Percentiles rank a stretch among this genome's conserved stretches.
These are phyloP conservation scores for Bovichtus diacanthus DNA, from an alignment of 2,797 vertebrate species.

Conservation along the genomic window DNA sequence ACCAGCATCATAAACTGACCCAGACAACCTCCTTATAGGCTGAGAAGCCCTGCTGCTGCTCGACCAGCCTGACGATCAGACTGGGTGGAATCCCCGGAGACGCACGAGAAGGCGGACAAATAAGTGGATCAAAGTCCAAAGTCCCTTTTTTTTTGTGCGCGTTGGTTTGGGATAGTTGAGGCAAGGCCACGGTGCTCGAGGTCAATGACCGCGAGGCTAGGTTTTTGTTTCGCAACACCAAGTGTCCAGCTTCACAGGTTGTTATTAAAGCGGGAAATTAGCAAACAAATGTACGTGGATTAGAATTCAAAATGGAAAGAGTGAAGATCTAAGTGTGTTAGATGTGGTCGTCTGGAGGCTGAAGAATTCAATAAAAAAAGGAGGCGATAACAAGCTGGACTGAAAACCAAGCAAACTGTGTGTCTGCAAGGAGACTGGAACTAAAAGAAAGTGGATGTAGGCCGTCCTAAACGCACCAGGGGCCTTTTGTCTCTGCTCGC, in stretches of 20 bases:
- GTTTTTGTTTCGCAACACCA: too few relatives aligned
- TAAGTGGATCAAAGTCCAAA: slow-evolving; percentile 12
- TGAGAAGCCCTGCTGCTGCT: neutral
- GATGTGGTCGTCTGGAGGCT: neutral
- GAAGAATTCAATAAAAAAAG: neutral
- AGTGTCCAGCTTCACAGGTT: neutral
- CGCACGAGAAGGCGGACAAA: neutral
- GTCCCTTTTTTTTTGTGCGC: too few relatives aligned
- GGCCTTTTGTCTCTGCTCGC: slow-evolving; percentile 58
- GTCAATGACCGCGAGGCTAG: slow-evolving; percentile 13
- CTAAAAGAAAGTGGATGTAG: neutral
- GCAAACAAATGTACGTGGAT: neutral
- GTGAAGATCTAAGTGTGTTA: too few relatives aligned
- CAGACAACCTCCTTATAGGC: slow-evolving; percentile 2
- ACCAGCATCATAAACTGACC: slow-evolving; percentile 37
- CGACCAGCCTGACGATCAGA: neutral
- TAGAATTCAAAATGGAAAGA: neutral
- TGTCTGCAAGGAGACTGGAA: neutral
- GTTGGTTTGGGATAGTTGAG: neutral
- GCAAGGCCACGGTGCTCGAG: neutral
- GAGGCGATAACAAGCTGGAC: neutral
- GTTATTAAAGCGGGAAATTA: neutral
- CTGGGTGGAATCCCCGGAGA: neutral
- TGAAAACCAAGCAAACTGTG: neutral
- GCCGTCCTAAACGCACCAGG: slow-evolving; percentile 22